These are phyloP conservation scores for Cichlasoma orientale DNA, from an alignment of 2,797 vertebrate genomes.

Conservation along the genomic window DNA sequence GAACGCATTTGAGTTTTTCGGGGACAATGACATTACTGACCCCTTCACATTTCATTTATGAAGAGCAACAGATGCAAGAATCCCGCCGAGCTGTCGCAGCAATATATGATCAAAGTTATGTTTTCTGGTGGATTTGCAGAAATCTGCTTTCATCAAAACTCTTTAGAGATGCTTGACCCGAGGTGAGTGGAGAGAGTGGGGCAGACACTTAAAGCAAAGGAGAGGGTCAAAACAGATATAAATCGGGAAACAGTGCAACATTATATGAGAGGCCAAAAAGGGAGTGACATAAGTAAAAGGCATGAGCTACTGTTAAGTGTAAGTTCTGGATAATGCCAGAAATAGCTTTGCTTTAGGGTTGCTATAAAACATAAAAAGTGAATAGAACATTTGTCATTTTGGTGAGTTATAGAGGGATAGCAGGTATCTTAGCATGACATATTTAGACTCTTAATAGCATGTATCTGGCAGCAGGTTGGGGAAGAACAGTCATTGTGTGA, in stretches of 20 bases:
- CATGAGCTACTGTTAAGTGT: background rate
- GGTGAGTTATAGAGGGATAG: constrained; percentile 7
- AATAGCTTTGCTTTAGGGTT: background rate
- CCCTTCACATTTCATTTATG: constrained; percentile 18
- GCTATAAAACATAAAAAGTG: background rate
- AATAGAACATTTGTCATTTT: background rate
- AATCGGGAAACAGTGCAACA: constrained; percentile 35
- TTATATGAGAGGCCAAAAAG: background rate
- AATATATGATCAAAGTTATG: constrained; percentile 68
- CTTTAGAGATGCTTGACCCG: constrained; percentile 53
- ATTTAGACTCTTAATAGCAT: constrained; percentile 31
- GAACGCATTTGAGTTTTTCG: background rate
- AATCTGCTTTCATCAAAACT: constrained; percentile 76
- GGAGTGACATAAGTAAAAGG: background rate
- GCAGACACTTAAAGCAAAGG: constrained; percentile 33
- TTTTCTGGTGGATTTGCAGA: constrained; percentile 75
- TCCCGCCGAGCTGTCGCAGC: constrained; percentile 11
- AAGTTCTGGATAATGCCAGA: background rate
- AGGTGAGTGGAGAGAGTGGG: background rate
- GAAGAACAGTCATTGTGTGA: background rate
- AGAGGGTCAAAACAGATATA: background rate
- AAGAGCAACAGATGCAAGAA: constrained; percentile 29
- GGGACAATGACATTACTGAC: background rate
- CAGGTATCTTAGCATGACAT: constrained; percentile 10
- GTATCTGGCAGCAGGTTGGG: constrained; percentile 34